phyloP scores from a whole-genome alignment of 2,113 vertebrate genomes.

The Butorides virescens region DNA sequence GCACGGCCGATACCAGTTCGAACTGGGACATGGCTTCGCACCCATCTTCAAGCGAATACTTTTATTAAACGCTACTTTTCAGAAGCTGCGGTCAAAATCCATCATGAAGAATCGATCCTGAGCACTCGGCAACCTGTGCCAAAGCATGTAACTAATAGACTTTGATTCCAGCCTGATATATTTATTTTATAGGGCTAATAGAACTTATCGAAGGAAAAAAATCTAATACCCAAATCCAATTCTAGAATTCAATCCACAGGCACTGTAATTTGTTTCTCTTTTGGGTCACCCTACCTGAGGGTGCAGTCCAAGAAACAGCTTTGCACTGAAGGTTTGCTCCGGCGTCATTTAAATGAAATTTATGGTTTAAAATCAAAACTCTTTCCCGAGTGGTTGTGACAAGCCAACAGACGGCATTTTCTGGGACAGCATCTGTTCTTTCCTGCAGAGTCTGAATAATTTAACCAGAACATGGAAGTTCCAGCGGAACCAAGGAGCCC shows the following conservation, averaged over 20 bases:
- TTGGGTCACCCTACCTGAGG: not conserved
- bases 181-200: not conserved
- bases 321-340: not conserved
- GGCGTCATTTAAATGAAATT: not conserved
- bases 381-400: conserved; percentile 7
- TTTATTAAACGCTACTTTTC: not conserved
- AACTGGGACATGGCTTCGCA: not conserved
- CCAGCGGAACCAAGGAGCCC: not conserved
- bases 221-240: not conserved
- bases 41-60: not conserved
- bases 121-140: not conserved
- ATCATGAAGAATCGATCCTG: not conserved
- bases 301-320: not conserved
- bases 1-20: no score
- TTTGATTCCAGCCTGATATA: not conserved
- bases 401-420: conserved; percentile 46
- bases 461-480: not conserved
- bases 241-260: not conserved
- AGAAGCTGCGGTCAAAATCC: not conserved
- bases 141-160: not conserved
- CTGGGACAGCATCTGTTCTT: conserved; percentile 55
- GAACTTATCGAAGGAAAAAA: not conserved
- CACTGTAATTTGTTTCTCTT: not conserved
- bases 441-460: not conserved
- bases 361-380: not conserved